Percentiles rank a stretch among this genome's conserved stretches.
Evolutionary conservation across 2,113 vertebrate species (phyloP).

Genomic region (Catagonus wagneri): DNA sequence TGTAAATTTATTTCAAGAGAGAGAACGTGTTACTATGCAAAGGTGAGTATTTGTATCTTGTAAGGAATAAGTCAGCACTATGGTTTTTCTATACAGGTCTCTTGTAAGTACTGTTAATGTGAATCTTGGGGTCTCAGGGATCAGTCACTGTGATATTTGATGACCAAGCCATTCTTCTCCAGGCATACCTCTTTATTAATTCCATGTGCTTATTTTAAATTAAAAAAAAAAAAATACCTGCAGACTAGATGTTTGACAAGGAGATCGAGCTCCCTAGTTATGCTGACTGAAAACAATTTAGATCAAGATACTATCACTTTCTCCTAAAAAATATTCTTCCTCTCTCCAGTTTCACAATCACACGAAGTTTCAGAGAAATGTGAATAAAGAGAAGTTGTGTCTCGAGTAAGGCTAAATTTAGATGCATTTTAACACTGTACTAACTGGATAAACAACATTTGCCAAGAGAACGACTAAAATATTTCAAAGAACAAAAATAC

Average conservation of each 20-base stretch:
- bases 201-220: background rate
- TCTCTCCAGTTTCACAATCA: constrained; percentile 20
- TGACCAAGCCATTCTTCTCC: background rate
- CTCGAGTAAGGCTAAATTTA: constrained; percentile 38
- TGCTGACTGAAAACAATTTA: background rate
- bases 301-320: background rate
- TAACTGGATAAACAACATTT: constrained; percentile 12
- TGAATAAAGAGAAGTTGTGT: constrained; percentile 4
- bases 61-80: background rate
- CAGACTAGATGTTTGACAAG: background rate
- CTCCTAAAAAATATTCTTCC: background rate
- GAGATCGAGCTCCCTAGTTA: background rate
- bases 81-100: background rate
- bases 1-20: background rate
- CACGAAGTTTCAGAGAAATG: background rate
- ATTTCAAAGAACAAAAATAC: constrained; percentile 53
- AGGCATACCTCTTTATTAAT: background rate
- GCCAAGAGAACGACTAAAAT: background rate
- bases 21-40: background rate
- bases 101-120: background rate
- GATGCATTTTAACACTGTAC: background rate
- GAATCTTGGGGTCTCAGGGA: background rate
- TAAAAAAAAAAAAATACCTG: background rate
- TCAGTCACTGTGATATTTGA: background rate
- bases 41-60: background rate